These are phyloP conservation scores for Cephalopterus ornatus DNA, from an alignment of 2,113 vertebrate species.

Conservation along the genomic window DNA sequence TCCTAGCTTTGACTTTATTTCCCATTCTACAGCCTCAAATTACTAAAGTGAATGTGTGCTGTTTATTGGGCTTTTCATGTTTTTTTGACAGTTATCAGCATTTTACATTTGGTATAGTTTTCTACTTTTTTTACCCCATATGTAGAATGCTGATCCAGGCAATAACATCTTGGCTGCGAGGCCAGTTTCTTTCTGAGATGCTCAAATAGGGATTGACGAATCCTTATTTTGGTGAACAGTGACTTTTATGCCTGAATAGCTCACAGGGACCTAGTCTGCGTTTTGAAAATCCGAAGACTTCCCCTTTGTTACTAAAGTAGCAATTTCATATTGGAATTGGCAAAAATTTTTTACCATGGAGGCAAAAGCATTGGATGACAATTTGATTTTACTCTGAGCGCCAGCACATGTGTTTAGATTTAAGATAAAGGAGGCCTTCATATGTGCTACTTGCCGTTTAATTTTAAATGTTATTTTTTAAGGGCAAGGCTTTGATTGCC, in stretches of 20 bases:
- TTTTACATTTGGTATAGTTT: neutral
- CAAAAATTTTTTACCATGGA: fast-evolving
- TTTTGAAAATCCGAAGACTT: neutral
- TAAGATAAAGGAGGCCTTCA: neutral
- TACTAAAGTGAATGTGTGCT: neutral
- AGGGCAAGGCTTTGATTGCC: neutral
- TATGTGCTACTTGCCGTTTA: neutral
- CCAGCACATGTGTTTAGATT: fast-evolving
- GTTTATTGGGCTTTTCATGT: neutral
- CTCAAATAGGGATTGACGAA: neutral
- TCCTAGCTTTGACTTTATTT: neutral
- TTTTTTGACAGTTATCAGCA: neutral
- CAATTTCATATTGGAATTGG: neutral
- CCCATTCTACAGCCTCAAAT: neutral
- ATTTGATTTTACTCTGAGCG: neutral
- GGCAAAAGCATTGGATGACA: neutral
- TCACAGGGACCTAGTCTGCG: neutral
- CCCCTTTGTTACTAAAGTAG: neutral
- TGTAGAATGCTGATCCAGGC: neutral
- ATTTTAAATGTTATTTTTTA: neutral
- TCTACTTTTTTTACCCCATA: neutral
- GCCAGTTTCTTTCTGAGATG: neutral
- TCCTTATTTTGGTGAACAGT: neutral
- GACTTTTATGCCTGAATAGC: neutral
- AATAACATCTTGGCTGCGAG: neutral